Conservation (phyloP, 2,888 invertebrate species). For the Lycocerus yunnanus region DNA sequence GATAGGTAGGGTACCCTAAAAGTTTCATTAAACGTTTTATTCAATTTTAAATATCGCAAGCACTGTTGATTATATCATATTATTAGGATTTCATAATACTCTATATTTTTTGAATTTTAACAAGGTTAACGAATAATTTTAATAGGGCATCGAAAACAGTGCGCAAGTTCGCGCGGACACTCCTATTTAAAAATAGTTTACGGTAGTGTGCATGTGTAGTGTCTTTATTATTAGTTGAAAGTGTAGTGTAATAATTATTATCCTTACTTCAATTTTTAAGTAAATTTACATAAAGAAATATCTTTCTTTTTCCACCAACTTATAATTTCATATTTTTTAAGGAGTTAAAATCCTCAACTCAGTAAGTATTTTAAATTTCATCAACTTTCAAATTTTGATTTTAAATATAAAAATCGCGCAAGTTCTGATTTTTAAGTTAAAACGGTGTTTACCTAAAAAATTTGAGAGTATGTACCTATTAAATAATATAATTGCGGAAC, state of each 20-base stretch:
- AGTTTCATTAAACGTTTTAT: not conserved
- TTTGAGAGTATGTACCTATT: too few relatives aligned
- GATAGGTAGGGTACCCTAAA: too few relatives aligned
- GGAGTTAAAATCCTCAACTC: not conserved
- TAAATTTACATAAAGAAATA: not conserved
- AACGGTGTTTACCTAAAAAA: not conserved
- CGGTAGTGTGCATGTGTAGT: conserved; percentile 11
- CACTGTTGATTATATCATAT: too few relatives aligned
- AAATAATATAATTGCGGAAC: not conserved
- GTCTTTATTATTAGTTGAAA: not conserved
- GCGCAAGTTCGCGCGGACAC: conserved; percentile 16
- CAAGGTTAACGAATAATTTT: not conserved
- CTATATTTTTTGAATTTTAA: not conserved
- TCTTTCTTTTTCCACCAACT: not conserved
- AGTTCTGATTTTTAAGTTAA: not conserved
- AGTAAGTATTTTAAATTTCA: not conserved
- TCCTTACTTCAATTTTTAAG: not conserved
- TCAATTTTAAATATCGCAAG: not conserved
- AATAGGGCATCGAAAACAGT: conserved; percentile 4
- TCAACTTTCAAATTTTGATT: not conserved
- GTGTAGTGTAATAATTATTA: not conserved
- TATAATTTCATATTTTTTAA: not conserved
- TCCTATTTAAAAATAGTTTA: conserved; percentile 22
- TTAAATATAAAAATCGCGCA: not conserved
- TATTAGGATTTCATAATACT: not conserved